phyloP scores from a whole-genome alignment of 1,140 invertebrate genomes.

The Sarcophaga bullata region DNA sequence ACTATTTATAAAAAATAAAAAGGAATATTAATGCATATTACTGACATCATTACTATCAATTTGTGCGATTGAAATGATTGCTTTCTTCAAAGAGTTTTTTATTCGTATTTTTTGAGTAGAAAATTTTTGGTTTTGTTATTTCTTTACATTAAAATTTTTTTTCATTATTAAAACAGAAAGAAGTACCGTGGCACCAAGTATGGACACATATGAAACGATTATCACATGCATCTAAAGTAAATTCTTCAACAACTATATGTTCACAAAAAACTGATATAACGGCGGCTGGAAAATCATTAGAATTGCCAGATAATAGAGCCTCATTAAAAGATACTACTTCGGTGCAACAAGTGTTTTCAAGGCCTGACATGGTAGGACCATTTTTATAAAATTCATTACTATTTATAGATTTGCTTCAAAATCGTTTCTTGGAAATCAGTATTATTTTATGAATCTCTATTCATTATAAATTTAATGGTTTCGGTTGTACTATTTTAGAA shows the following conservation, averaged over 20 bases:
- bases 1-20: not conserved
- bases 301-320: constrained; percentile 63
- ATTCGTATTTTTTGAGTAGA: not conserved
- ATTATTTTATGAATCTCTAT: not conserved
- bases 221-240: constrained; percentile 64
- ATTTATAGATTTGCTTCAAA: too few relatives aligned
- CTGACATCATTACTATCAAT: too few relatives aligned
- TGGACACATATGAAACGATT: constrained; percentile 65
- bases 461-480: not conserved
- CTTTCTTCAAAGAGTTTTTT: not conserved
- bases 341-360: constrained; percentile 61
- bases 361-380: constrained; percentile 63
- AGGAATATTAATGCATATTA: not conserved
- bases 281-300: constrained; percentile 55
- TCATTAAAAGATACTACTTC: constrained; percentile 61
- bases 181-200: constrained; percentile 63
- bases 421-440: too few relatives aligned
- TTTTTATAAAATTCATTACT: not conserved
- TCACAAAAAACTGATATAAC: constrained; percentile 60
- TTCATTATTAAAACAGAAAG: constrained; percentile 50
- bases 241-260: constrained; percentile 62
- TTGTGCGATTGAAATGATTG: not conserved
- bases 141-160: not conserved
- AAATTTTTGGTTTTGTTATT: not conserved
- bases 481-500: not conserved